Conservation (phyloP, 2,888 invertebrate genomes). For the Xestia c-nigrum region DNA sequence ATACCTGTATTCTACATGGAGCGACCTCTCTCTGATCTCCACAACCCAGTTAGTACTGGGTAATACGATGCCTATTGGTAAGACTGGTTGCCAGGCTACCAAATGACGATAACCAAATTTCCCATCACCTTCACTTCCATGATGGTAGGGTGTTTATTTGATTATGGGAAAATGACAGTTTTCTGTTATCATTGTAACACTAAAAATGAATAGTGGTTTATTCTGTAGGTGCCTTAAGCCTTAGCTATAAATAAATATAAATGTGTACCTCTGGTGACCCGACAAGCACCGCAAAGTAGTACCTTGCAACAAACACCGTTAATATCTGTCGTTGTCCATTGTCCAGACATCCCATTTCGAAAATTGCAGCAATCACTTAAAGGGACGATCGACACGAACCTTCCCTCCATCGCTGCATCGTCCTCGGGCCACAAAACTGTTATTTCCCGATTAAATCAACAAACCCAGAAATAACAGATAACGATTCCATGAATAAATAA, state of each 20-base stretch:
- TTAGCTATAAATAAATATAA: conserved; percentile 29
- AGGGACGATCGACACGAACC: conserved; percentile 42
- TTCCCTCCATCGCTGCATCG: conserved; percentile 31
- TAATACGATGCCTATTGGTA: too few relatives aligned
- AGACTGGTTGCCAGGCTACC: too few relatives aligned
- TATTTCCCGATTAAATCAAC: conserved; percentile 62
- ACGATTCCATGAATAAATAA: conserved; percentile 66
- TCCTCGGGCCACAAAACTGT: conserved; percentile 59
- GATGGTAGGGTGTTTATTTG: not conserved
- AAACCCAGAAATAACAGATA: conserved; percentile 62
- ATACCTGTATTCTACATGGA: too few relatives aligned
- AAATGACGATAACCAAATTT: not conserved
- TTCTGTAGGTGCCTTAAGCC: not conserved
- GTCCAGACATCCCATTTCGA: conserved; percentile 59
- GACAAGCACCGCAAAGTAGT: conserved; percentile 50
- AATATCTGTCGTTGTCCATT: conserved; percentile 59
- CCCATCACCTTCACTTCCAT: not conserved
- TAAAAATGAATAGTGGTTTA: not conserved
- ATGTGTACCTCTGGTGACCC: conserved; percentile 36
- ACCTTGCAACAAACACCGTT: conserved; percentile 53
- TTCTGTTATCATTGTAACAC: not conserved
- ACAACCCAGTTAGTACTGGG: too few relatives aligned
- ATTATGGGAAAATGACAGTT: not conserved
- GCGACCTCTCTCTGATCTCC: too few relatives aligned
- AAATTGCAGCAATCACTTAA: conserved; percentile 62